Conservation (phyloP, 2,113 vertebrate species). For the Bagarius yarrelli region DNA sequence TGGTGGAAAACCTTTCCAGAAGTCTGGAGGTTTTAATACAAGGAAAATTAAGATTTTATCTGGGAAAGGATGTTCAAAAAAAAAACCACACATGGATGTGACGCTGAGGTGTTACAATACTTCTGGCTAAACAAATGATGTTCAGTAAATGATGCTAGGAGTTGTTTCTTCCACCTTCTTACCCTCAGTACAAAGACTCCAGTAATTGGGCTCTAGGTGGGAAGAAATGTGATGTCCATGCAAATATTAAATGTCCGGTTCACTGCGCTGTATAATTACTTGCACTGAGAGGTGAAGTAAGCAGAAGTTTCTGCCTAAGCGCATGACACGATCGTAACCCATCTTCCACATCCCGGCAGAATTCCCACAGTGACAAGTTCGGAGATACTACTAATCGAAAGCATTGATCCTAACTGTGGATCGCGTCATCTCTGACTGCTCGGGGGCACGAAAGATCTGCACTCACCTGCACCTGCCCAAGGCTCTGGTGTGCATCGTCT, state of each 20-base stretch:
- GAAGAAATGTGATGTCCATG: constrained; percentile 20
- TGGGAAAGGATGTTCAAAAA: no score
- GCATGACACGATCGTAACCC: not conserved
- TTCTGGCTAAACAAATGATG: no score
- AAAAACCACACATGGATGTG: no score
- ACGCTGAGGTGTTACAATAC: no score
- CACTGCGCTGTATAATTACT: constrained; percentile 23
- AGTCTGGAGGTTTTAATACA: no score
- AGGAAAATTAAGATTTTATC: no score
- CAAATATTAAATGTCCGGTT: constrained; percentile 35
- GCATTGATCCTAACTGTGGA: constrained; percentile 43
- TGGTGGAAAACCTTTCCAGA: no score
- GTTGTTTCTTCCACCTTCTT: no score
- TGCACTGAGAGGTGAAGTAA: constrained; percentile 8
- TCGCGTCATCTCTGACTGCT: constrained; percentile 45
- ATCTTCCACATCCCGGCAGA: constrained; percentile 7
- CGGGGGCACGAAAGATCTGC: constrained; percentile 55
- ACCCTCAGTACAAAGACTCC: not conserved
- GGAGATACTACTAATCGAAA: constrained; percentile 34
- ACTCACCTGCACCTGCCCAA: constrained; percentile 55
- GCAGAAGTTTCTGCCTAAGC: constrained; percentile 3
- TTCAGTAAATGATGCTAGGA: no score
- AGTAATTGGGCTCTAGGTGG: constrained; percentile 33
- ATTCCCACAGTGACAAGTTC: constrained; percentile 14
- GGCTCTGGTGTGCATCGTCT: constrained; percentile 47